A percentile compares a stretch with the other conserved stretches of the same genome.
Evolutionary conservation across 2,888 invertebrate species (phyloP).

Genomic region (Scaptomyza parva): DNA sequence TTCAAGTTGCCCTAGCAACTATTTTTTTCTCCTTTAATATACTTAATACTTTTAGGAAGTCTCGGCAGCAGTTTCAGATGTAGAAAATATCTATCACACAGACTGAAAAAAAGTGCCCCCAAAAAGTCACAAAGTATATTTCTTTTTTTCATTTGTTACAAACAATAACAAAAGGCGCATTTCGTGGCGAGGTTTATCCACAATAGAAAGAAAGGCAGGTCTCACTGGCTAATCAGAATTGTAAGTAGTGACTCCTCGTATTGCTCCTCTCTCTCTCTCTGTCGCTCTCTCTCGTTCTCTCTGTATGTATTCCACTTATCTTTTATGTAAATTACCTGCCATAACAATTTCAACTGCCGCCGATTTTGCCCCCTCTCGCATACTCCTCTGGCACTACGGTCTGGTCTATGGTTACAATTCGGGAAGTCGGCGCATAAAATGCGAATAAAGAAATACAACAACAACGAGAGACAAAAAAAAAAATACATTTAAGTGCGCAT

Average conservation of each 20-base stretch:
- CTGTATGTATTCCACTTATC: conserved; percentile 70
- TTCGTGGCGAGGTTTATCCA: conserved; percentile 65
- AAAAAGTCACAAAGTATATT: conserved; percentile 61
- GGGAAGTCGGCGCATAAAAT: conserved; percentile 56
- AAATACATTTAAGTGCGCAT: conserved; percentile 29
- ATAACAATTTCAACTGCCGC: conserved; percentile 62
- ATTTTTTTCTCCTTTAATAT: conserved; percentile 40
- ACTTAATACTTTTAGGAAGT: conserved; percentile 82
- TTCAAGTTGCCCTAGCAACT: conserved; percentile 25
- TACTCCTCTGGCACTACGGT: conserved; percentile 12
- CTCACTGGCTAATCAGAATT: conserved; percentile 75
- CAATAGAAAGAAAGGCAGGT: conserved; percentile 75
- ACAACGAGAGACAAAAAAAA: conserved; percentile 13
- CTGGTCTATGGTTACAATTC: conserved; percentile 70
- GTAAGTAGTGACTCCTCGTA: conserved; percentile 62
- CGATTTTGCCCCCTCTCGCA: neutral
- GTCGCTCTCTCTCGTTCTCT: too few species aligned
- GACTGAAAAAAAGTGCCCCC: conserved; percentile 31
- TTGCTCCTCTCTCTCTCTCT: conserved; percentile 29
- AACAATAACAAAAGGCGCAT: conserved; percentile 65
- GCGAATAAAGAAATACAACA: conserved; percentile 49
- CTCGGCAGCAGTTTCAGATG: conserved; percentile 40
- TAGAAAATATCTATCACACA: conserved; percentile 17
- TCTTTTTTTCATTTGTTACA: conserved; percentile 7
- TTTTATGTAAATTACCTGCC: conserved; percentile 78